Percentiles rank a stretch among this genome's conserved stretches.
Conservation (phyloP, 2,888 invertebrate species). For the Rambutsinella grinnellia region DNA sequence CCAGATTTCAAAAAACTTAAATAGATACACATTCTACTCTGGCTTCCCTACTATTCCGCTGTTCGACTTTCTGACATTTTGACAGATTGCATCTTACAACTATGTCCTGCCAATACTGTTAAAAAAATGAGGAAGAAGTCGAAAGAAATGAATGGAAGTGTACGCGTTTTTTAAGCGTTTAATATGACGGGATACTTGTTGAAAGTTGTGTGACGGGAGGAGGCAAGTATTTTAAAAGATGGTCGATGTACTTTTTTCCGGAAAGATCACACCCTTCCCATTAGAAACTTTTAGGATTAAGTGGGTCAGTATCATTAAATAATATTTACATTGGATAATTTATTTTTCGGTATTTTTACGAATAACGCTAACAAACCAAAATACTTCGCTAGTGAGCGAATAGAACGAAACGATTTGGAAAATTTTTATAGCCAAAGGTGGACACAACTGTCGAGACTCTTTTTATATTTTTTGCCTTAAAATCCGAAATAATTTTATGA, state of each 20-base stretch:
- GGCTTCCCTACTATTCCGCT: too few relatives aligned
- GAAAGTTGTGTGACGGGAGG: neutral
- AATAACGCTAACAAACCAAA: neutral
- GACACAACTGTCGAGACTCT: neutral
- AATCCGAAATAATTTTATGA: too few relatives aligned
- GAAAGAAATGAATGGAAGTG: neutral
- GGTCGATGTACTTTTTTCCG: neutral
- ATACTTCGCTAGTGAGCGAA: neutral
- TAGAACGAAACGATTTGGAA: neutral
- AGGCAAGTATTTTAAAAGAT: conserved; percentile 2
- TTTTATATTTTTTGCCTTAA: too few relatives aligned
- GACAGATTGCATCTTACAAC: conserved; percentile 19
- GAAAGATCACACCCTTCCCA: neutral
- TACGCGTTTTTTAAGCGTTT: too few relatives aligned
- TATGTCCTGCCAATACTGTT: neutral
- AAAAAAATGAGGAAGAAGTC: neutral
- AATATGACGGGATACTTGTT: neutral
- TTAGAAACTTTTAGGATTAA: neutral
- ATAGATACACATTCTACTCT: too few relatives aligned
- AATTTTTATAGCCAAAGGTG: neutral
- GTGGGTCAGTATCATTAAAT: too few relatives aligned
- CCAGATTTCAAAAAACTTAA: too few relatives aligned
- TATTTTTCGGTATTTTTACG: too few relatives aligned
- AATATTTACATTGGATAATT: too few relatives aligned
- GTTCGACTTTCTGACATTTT: conserved; percentile 2